Conservation (phyloP, 2,797 vertebrate species). For the Girardinus metallicus region DNA sequence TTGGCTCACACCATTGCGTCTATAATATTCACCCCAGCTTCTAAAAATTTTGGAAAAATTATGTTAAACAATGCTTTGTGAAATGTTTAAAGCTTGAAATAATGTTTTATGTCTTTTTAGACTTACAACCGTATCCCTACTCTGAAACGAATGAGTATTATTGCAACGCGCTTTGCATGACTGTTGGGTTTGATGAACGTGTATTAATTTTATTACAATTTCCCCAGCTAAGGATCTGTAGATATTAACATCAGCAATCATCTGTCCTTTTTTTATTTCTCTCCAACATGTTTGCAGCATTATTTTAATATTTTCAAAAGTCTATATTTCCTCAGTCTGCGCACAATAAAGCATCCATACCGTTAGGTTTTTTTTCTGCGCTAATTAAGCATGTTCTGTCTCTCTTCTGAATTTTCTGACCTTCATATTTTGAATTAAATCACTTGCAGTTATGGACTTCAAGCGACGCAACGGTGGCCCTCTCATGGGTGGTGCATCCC, state of each 20-base stretch:
- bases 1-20: background rate
- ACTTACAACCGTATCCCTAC: background rate
- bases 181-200: background rate
- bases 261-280: background rate
- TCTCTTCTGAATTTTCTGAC: background rate
- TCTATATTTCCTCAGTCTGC: background rate
- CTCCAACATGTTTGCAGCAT: background rate
- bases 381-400: background rate
- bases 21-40: too few relatives aligned
- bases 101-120: background rate
- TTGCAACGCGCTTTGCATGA: background rate
- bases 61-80: background rate
- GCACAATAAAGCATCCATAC: background rate
- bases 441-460: constrained; percentile 79
- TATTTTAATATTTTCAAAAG: background rate
- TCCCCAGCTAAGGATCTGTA: background rate
- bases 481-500: constrained; percentile 53
- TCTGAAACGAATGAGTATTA: background rate
- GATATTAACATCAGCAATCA: background rate
- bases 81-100: background rate
- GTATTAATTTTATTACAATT: background rate
- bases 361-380: background rate
- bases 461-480: constrained; percentile 79
- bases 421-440: background rate
- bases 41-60: too few relatives aligned